A percentile compares a stretch with the other conserved stretches of the same genome.
Conservation (phyloP, 2,888 invertebrate genomes). For the Cantharis lateralis region DNA sequence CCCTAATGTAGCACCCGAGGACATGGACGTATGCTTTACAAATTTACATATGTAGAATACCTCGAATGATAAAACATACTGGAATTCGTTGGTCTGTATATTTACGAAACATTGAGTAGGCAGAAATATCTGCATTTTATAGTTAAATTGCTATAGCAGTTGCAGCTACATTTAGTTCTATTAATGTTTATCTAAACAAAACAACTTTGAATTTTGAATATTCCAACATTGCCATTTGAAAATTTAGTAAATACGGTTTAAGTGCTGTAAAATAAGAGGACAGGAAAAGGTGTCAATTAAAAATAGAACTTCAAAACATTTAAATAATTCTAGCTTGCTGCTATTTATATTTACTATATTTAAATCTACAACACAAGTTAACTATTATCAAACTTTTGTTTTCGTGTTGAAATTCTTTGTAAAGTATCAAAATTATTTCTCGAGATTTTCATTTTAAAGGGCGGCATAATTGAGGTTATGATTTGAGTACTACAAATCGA, state of each 20-base stretch:
- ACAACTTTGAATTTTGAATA: neutral
- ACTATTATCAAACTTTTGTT: neutral
- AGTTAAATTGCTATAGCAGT: slow-evolving; percentile 15
- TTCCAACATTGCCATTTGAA: neutral
- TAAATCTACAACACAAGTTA: neutral
- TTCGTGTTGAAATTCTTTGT: neutral
- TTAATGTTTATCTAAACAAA: neutral
- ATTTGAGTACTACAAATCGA: slow-evolving; percentile 23
- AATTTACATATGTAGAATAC: slow-evolving; percentile 38
- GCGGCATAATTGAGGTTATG: slow-evolving; percentile 11
- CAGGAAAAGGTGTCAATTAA: slow-evolving; percentile 15
- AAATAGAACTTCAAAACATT: slow-evolving; percentile 6
- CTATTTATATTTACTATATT: slow-evolving; percentile 2
- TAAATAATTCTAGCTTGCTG: slow-evolving; percentile 2
- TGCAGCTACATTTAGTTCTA: neutral
- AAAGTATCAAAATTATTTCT: slow-evolving; percentile 9
- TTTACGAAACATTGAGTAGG: slow-evolving; percentile 35
- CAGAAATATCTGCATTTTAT: slow-evolving; percentile 10
- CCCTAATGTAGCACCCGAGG: slow-evolving; percentile 25
- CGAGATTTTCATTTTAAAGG: slow-evolving; percentile 7
- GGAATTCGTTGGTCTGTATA: slow-evolving; percentile 33
- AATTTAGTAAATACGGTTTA: neutral
- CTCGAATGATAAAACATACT: slow-evolving; percentile 34
- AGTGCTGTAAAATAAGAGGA: neutral
- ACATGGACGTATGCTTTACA: slow-evolving; percentile 30